Evolutionary conservation across 2,113 vertebrate genomes (phyloP).

Genomic region (Struthio camelus): DNA sequence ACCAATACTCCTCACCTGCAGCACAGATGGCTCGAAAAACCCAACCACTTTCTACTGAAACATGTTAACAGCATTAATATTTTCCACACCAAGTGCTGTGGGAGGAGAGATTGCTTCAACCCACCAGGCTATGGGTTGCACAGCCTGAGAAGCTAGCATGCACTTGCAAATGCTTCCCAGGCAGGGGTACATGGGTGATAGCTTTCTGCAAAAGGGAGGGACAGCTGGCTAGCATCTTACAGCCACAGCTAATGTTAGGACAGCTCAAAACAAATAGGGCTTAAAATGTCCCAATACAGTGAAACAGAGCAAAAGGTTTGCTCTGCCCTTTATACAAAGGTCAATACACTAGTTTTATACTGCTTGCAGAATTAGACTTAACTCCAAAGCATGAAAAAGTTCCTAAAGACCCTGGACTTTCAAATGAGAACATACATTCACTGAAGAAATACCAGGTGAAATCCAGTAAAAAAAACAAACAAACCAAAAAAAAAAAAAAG

Average conservation of each 20-base stretch:
- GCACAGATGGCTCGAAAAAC: neutral
- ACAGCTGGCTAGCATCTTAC: neutral
- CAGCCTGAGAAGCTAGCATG: neutral
- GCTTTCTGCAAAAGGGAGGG: neutral
- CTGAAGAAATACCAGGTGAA: constrained; percentile 26
- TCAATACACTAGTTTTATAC: neutral
- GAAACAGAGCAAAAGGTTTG: neutral
- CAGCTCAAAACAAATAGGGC: neutral
- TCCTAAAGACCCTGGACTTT: neutral
- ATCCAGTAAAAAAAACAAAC: neutral
- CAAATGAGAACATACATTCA: constrained; percentile 9
- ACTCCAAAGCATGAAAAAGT: neutral
- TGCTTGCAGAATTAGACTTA: neutral
- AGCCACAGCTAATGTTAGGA: neutral
- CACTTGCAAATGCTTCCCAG: neutral
- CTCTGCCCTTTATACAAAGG: neutral
- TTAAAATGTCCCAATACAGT: neutral
- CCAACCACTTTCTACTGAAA: neutral
- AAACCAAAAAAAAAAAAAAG: neutral
- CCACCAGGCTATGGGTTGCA: neutral
- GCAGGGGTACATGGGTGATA: neutral
- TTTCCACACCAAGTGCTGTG: neutral
- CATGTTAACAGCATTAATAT: neutral
- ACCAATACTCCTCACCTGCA: neutral
- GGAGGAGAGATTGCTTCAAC: neutral